Conservation (phyloP, 2,888 invertebrate species). For the Sicus ferrugineus region DNA sequence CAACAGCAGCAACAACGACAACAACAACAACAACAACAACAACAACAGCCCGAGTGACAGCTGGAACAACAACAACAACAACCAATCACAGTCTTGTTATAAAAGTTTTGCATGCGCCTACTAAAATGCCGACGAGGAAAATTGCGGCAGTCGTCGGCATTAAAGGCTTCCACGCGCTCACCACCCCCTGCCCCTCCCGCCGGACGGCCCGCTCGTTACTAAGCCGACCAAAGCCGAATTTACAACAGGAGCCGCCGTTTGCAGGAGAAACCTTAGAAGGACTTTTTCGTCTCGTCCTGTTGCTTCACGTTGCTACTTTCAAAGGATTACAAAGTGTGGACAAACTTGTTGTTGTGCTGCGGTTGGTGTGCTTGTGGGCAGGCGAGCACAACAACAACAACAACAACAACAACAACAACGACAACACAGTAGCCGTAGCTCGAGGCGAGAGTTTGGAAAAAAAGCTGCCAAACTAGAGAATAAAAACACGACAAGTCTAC, state of each 20-base stretch:
- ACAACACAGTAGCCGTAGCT: neutral
- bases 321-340: neutral
- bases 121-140: neutral
- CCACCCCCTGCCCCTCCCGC: too few species aligned
- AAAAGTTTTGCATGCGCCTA: neutral
- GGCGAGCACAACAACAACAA: too few species aligned
- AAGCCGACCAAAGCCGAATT: neutral
- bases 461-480: conserved; percentile 6
- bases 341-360: conserved; percentile 1
- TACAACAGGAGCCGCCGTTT: neutral
- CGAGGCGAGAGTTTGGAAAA: neutral
- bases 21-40: neutral
- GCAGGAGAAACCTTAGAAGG: neutral
- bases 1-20: neutral
- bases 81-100: neutral
- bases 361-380: neutral
- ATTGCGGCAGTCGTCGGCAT: too few species aligned
- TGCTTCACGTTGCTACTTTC: neutral
- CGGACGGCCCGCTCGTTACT: neutral
- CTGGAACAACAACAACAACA: neutral
- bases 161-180: too few species aligned
- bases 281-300: neutral
- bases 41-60: neutral
- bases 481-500: conserved; percentile 1
- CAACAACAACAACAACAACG: neutral